Base-by-base conservation (phyloP, 2,113 vertebrate species). In the Glaucomys volans region DNA sequence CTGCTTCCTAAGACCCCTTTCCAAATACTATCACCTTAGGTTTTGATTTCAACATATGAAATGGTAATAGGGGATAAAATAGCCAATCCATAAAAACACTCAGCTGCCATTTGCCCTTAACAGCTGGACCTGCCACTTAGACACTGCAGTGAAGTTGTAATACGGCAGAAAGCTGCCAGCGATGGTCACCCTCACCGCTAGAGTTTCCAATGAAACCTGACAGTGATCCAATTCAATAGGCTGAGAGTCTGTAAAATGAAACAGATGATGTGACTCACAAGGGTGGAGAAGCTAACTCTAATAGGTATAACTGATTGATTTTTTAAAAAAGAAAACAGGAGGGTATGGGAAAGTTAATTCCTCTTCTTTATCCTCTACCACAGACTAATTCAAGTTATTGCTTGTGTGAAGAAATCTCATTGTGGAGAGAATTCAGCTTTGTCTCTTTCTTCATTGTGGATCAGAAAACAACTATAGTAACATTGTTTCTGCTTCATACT, bases 41-140 rank as follows among this genome's bases (percentile, higher is more conserved):
- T 37, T 90, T 32, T 2, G 40, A 5, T 44, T 47, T 77, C 22
- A 30, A 9, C 50, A n/a, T 47, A n/a, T 13, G 6, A 47, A 47
- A n/a, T 18, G 9, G 32, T 5, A 24, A 6, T 1, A 50, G n/a
- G 17, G 8, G 16, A 4, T 13, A 40, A 37, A 5, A 72, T 32
- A 32, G 18, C 4, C 24, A 20, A 16, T 32, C 8, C 4, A 24
- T 11, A 40, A 42, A 8, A 24, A 16, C 13, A 32, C 14, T 4
- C 18, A 2, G n/a, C 0, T 1, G 32, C 13, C 3, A 12, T 71
- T 44, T 71, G 8, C 12, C 30, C 17, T 64, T 9, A 71, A 18
- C 8, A 42, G 5, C 5, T n/a, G 1, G 0, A 1, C 8, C 26
- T 67, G 37, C 2, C 10, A 26, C 4, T 16, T 17, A 26, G 9